These are phyloP conservation scores for Eciton burchellii DNA, from an alignment of 1,140 invertebrate genomes.

Conservation along the genomic window DNA sequence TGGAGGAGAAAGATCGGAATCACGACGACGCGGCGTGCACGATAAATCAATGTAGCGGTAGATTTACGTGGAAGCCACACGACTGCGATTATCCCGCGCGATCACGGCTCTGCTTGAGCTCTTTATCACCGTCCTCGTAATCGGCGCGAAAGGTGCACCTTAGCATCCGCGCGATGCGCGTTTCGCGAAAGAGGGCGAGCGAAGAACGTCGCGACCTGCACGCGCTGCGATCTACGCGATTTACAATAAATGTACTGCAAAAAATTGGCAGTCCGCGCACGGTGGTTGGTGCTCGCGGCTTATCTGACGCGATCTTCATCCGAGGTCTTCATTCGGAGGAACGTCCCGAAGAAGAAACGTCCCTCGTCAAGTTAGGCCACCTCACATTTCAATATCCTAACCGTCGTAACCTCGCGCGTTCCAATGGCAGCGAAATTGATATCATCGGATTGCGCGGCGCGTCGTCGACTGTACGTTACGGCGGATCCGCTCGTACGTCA, in stretches of 20 bases:
- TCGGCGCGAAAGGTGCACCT: not conserved
- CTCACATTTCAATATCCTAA: constrained; percentile 17
- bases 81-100: constrained; percentile 49
- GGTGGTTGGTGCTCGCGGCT: not conserved
- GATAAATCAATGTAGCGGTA: constrained; percentile 47
- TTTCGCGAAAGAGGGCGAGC: not conserved
- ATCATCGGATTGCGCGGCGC: constrained; percentile 22
- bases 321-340: not conserved
- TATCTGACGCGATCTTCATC: constrained; percentile 4
- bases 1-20: constrained; percentile 69
- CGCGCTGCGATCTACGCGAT: too few species aligned
- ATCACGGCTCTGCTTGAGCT: constrained; percentile 37
- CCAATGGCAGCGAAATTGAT: constrained; percentile 4
- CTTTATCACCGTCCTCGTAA: constrained; percentile 44
- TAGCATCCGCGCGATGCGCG: not conserved
- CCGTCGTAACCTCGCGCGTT: constrained; percentile 9
- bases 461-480: constrained; percentile 25
- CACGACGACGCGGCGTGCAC: constrained; percentile 57
- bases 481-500: constrained; percentile 16
- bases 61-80: constrained; percentile 68
- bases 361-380: not conserved
- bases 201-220: too few species aligned
- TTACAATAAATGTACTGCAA: not conserved
- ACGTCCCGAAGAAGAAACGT: not conserved
- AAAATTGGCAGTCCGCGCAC: not conserved